Evolutionary conservation across 2,888 invertebrate genomes (phyloP).

Genomic region (Acronicta leporina): DNA sequence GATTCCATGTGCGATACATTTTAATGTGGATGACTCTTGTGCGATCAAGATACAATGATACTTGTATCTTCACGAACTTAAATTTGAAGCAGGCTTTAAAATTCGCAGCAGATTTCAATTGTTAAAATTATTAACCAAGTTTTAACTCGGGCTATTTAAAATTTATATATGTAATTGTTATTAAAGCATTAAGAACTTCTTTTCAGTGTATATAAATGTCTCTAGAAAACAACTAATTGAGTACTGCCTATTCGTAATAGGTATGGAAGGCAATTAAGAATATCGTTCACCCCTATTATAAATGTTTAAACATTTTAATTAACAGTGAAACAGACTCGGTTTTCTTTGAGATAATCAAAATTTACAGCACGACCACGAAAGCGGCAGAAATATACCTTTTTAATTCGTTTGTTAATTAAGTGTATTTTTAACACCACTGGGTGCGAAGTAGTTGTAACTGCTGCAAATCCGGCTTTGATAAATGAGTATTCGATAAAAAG

Average conservation of each 20-base stretch:
- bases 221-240: no score
- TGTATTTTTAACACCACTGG: constrained; percentile 40
- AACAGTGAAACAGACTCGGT: constrained; percentile 17
- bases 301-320: constrained; percentile 46
- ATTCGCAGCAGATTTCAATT: not conserved
- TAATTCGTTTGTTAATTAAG: constrained; percentile 47
- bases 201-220: no score
- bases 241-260: no score
- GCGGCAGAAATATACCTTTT: constrained; percentile 23
- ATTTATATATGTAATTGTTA: no score
- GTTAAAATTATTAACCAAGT: not conserved
- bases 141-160: not conserved
- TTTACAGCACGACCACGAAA: constrained; percentile 28
- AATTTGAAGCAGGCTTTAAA: constrained; percentile 6
- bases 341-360: constrained; percentile 37
- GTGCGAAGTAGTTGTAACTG: constrained; percentile 39
- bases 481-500: constrained; percentile 30
- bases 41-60: constrained; percentile 22
- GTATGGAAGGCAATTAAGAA: constrained; percentile 10
- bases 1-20: constrained; percentile 68
- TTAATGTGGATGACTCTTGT: constrained; percentile 49
- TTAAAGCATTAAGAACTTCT: no score
- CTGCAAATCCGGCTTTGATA: constrained; percentile 28
- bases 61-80: constrained; percentile 1
- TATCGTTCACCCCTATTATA: constrained; percentile 13